Evolutionary conservation across 92 coral and sea anemone genomes (phyloP).

Genomic region (Phymanthus crucifer): DNA sequence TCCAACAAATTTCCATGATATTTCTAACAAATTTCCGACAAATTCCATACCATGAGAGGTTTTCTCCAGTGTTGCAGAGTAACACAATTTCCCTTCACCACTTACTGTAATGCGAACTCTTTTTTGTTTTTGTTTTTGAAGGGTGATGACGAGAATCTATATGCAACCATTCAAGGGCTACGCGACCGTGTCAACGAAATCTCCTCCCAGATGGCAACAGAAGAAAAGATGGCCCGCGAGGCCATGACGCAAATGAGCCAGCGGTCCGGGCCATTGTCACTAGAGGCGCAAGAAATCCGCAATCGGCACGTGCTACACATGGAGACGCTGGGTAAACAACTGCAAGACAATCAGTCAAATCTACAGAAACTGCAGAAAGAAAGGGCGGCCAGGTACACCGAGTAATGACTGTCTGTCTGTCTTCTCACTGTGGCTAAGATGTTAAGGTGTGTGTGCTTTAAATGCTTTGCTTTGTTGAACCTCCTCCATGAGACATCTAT

Average conservation of each 20-base stretch:
- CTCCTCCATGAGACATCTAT: not conserved
- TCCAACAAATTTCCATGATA: too few relatives aligned
- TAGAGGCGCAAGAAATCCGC: constrained; percentile 63
- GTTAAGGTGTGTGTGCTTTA: constrained; percentile 22
- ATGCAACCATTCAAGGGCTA: constrained; percentile 97
- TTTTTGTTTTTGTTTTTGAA: constrained; percentile 2
- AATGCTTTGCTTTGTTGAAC: not conserved
- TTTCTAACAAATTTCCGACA: too few relatives aligned
- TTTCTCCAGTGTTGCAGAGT: too few relatives aligned
- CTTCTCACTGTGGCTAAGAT: constrained; percentile 11
- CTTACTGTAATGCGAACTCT: not conserved
- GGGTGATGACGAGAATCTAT: constrained; percentile 97
- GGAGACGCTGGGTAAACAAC: constrained; percentile 80
- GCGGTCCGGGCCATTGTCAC: constrained; percentile 57
- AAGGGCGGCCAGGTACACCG: constrained; percentile 76
- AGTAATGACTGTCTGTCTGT: constrained; percentile 10
- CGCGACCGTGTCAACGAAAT: constrained; percentile 91
- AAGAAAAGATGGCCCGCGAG: constrained; percentile 72
- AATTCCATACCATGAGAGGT: too few relatives aligned
- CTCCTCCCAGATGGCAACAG: constrained; percentile 82
- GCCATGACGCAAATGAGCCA: constrained; percentile 64
- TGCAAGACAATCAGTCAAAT: constrained; percentile 73
- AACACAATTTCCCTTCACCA: too few relatives aligned
- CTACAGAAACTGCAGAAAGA: constrained; percentile 70
- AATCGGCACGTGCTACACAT: constrained; percentile 71